A percentile compares a stretch with the other conserved stretches of the same genome.
These are phyloP conservation scores for Valencia hispanica DNA, from an alignment of 2,797 vertebrate genomes.

Conservation along the genomic window DNA sequence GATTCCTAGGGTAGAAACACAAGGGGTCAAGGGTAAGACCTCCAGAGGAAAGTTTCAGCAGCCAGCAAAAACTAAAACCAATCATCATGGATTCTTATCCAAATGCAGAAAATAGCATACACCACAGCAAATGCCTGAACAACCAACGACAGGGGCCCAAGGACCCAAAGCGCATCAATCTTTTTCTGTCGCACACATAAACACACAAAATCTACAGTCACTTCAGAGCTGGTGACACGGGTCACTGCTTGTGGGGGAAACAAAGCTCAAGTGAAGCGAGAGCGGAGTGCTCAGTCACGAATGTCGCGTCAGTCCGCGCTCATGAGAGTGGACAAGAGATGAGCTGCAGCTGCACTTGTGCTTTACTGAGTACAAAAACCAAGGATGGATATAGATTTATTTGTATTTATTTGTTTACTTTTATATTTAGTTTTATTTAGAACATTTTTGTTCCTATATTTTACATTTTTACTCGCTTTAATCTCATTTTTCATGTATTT, in stretches of 20 bases:
- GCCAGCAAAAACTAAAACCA: background rate
- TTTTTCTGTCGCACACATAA: background rate
- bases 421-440: background rate
- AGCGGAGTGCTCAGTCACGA: conserved; percentile 70
- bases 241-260: conserved; percentile 65
- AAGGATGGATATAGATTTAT: conserved; percentile 1
- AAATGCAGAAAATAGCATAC: conserved; percentile 1
- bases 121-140: conserved; percentile 32
- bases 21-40: background rate
- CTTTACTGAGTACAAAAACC: background rate
- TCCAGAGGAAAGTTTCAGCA: background rate
- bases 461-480: background rate
- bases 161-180: background rate
- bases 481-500: background rate
- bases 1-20: background rate
- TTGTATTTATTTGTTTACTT: background rate
- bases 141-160: conserved; percentile 41
- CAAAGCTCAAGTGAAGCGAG: conserved; percentile 70
- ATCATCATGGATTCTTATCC: background rate
- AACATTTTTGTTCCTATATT: background rate
- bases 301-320: conserved; percentile 44
- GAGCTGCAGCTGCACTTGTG: conserved; percentile 25
- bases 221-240: conserved; percentile 58
- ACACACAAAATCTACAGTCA: conserved; percentile 13
- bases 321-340: conserved; percentile 58